Percentiles rank a stretch among this genome's conserved stretches.
These are phyloP conservation scores for Scomberomorus guttatus DNA, from an alignment of 2,797 vertebrate genomes.

Conservation along the genomic window DNA sequence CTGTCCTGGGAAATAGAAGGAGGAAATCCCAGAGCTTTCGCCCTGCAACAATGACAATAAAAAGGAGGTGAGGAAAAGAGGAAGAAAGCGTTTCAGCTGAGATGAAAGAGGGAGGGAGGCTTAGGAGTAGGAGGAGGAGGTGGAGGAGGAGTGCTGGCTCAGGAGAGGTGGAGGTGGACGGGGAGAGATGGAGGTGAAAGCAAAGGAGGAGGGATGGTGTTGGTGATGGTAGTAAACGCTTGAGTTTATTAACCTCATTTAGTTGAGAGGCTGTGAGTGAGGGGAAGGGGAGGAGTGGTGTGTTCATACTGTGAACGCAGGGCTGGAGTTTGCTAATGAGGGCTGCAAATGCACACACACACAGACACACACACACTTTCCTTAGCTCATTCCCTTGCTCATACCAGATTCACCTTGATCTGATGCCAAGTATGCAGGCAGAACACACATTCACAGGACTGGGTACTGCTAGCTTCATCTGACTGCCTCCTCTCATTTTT, in stretches of 20 bases:
- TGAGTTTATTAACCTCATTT: slow-evolving; percentile 93
- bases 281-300: slow-evolving; percentile 85
- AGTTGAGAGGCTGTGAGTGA: slow-evolving; percentile 85
- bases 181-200: slow-evolving; percentile 65
- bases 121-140: slow-evolving; percentile 55
- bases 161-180: slow-evolving; percentile 64
- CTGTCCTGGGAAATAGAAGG: slow-evolving; percentile 85
- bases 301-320: slow-evolving; percentile 87
- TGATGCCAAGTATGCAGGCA: slow-evolving; percentile 86
- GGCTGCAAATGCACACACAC: slow-evolving; percentile 76
- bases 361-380: slow-evolving; percentile 78
- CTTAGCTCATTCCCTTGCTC: slow-evolving; percentile 67
- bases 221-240: slow-evolving; percentile 90
- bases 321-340: slow-evolving; percentile 91
- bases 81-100: slow-evolving; percentile 80
- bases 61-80: slow-evolving; percentile 80
- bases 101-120: slow-evolving; percentile 78
- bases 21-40: slow-evolving; percentile 91
- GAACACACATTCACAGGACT: slow-evolving; percentile 61
- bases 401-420: slow-evolving; percentile 88
- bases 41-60: slow-evolving; percentile 88
- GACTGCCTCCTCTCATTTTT: slow-evolving; percentile 53
- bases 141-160: slow-evolving; percentile 64
- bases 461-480: slow-evolving; percentile 74
- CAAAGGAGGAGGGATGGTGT: slow-evolving; percentile 63